phyloP scores from a whole-genome alignment of 1,140 invertebrate species.

The Lycorma delicatula region DNA sequence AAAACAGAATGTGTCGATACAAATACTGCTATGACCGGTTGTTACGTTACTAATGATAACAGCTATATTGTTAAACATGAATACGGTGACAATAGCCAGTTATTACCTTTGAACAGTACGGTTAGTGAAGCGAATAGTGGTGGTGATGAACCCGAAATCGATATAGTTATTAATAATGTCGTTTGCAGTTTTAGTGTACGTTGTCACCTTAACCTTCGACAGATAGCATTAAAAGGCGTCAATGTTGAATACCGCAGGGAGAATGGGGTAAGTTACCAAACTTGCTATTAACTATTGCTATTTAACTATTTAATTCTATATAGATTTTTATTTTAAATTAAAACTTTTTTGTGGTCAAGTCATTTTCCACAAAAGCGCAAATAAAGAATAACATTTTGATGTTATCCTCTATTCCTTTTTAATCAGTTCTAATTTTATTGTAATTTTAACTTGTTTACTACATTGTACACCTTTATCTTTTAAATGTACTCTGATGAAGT shows the following conservation, averaged over 20 bases:
- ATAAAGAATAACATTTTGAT: no score
- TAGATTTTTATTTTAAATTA: no score
- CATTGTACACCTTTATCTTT: no score
- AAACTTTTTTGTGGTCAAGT: no score
- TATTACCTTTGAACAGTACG: not conserved
- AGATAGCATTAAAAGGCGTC: constrained; percentile 83
- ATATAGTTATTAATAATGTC: constrained; percentile 97
- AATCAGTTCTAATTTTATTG: no score
- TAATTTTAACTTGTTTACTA: no score
- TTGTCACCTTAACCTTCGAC: constrained; percentile 92
- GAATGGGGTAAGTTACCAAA: constrained; percentile 66
- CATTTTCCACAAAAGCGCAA: no score
- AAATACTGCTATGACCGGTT: not conserved
- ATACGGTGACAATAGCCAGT: not conserved
- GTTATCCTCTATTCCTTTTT: no score
- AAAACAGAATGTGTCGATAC: not conserved
- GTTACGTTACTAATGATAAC: not conserved
- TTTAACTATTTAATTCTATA: no score
- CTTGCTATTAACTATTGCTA: no score
- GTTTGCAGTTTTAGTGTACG: constrained; percentile 96
- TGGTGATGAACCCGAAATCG: constrained; percentile 45
- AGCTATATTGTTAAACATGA: not conserved
- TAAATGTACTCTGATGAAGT: no score
- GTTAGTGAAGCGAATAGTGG: not conserved
- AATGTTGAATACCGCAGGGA: constrained; percentile 95